phyloP scores from a whole-genome alignment of 2,797 vertebrate genomes.

The Propithecus deckenii region DNA sequence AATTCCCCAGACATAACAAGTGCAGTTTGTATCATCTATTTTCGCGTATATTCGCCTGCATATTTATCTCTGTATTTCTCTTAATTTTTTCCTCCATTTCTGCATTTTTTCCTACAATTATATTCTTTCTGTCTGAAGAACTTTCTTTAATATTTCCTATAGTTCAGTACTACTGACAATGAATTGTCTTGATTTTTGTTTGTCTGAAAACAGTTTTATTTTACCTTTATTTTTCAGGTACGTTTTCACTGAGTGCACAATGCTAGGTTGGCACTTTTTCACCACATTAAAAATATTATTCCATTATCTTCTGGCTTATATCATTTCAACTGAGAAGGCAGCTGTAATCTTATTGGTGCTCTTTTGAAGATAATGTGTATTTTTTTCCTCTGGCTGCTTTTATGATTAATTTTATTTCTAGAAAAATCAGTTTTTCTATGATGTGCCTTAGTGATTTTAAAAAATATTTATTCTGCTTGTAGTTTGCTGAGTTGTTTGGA shows the following conservation, averaged over 20 bases:
- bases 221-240: not conserved
- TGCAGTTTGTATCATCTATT: not conserved
- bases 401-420: constrained; percentile 8
- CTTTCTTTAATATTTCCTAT: not conserved
- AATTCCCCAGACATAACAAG: not conserved
- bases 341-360: not conserved
- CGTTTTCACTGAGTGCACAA: not conserved
- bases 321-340: not conserved
- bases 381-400: not conserved
- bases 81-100: not conserved
- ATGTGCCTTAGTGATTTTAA: not conserved
- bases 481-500: constrained; percentile 18
- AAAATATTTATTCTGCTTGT: not conserved
- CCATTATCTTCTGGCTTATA: not conserved
- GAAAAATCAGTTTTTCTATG: not conserved
- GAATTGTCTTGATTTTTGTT: not conserved
- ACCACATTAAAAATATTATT: not conserved
- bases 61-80: not conserved
- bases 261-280: not conserved
- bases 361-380: not conserved
- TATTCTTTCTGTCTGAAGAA: not conserved
- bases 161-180: not conserved
- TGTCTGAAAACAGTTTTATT: not conserved
- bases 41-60: not conserved
- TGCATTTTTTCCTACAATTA: not conserved